Base-by-base conservation (phyloP, 2,888 invertebrate species). In the Eupithecia abbreviata region DNA sequence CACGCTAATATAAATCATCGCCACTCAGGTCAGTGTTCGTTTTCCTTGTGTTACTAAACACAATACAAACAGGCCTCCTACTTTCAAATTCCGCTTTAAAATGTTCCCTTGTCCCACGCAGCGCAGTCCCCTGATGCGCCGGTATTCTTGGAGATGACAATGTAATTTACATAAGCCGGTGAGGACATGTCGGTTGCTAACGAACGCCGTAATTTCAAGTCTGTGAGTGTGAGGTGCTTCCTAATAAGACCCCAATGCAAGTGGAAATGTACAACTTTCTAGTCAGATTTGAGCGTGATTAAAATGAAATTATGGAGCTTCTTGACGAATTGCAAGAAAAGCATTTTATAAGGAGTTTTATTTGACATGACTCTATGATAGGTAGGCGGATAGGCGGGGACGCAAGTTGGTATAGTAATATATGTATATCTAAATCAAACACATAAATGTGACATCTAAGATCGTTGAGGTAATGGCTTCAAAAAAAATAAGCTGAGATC, bases 81-180 rank as follows among this genome's bases (percentile, higher is more conserved):
- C 15, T 30, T 30, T 67, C 49, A 7, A 0, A 41, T 70, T 45
- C n/a, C 67, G 76, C 78, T 74, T 51, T 18, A 45, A 5, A 13
- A 10, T n/a, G 6, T 13, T 58, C 10, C 13, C 66, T 75, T 75
- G 67, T 4, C 30, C 76, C 74, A 72, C 41, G 47, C 71, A 77
- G 76, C 77, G 55, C n/a, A 75, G 68, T 68, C 71, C 77, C 75
- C 87, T 87, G 89, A 90, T 88, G 87, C 90, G 86, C 2, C 12
- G 47, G 69, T 87, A 87, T 89, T 88, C 90, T 88, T 88, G 87
- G 88, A 92, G 89, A 89, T 90, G 91, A 90, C 90, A 89, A 88
- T 89, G 89, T 88, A 90, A 91, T 90, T 89, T 90, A 88, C 89
- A 90, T 91, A 91, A 91, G 89, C 90, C 87, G 86, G 84, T 82